A percentile compares a stretch with the other conserved stretches of the same genome.
These are phyloP conservation scores for Craseonycteris thonglongyai DNA, from an alignment of 2,113 vertebrate species.

Conservation along the genomic window DNA sequence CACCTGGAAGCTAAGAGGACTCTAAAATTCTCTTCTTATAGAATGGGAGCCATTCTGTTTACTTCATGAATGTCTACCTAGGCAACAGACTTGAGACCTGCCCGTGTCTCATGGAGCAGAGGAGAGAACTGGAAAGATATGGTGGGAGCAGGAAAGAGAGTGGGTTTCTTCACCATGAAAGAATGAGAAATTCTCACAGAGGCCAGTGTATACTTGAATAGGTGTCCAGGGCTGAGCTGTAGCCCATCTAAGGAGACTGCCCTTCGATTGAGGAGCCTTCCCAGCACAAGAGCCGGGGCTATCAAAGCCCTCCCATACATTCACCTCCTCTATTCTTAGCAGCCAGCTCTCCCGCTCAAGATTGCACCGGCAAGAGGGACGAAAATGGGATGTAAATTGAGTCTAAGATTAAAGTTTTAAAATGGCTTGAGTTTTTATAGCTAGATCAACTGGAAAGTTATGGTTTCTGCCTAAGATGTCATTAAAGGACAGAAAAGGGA, in stretches of 20 bases:
- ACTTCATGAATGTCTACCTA: not conserved
- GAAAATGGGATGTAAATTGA: not conserved
- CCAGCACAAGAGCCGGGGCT: not conserved
- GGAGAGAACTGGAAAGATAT: not conserved
- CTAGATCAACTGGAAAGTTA: constrained; percentile 26
- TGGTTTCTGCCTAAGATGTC: constrained; percentile 11
- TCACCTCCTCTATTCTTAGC: not conserved
- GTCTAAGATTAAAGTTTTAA: constrained; percentile 41
- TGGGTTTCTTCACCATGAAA: not conserved
- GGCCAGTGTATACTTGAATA: not conserved
- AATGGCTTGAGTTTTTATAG: constrained; percentile 17
- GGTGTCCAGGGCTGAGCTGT: not conserved
- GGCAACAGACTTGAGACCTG: not conserved
- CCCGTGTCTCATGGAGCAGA: not conserved
- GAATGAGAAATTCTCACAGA: not conserved
- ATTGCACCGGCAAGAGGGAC: not conserved
- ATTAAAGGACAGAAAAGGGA: not conserved
- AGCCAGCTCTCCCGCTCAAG: not conserved
- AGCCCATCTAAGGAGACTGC: not conserved
- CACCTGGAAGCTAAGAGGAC: not conserved
- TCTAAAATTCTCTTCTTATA: not conserved
- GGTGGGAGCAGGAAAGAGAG: not conserved
- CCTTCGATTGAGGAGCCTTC: not conserved
- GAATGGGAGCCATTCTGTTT: not conserved
- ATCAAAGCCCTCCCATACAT: not conserved